phyloP scores from a whole-genome alignment of 2,113 vertebrate species.

The Alosa alosa region DNA sequence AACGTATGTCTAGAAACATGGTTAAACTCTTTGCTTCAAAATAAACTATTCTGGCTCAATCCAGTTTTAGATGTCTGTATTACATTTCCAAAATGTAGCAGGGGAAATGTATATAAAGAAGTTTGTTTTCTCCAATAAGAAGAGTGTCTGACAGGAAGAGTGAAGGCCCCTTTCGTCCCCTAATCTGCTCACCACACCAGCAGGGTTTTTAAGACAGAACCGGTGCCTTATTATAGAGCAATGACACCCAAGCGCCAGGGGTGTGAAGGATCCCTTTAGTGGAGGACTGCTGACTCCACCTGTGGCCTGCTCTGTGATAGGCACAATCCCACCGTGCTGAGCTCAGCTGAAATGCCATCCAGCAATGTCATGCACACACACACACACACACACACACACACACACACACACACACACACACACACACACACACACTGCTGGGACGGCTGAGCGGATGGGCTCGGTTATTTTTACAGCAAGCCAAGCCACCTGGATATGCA shows the following conservation, averaged over 20 bases:
- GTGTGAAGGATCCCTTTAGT: background rate
- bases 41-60: background rate
- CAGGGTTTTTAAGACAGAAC: background rate
- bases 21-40: background rate
- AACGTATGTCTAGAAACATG: background rate
- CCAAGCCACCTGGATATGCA: background rate
- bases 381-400: background rate
- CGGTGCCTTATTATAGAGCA: background rate
- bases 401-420: background rate
- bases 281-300: background rate
- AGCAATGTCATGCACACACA: background rate
- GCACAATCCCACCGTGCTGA: background rate
- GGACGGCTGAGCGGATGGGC: background rate
- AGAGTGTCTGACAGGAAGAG: background rate
- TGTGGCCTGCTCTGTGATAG: background rate
- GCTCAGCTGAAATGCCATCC: background rate
- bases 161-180: background rate
- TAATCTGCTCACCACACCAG: background rate
- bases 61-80: background rate
- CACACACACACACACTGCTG: background rate
- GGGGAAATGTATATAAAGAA: background rate
- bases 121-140: background rate
- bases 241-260: background rate
- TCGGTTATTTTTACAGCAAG: background rate
- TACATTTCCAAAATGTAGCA: background rate